These are phyloP conservation scores for Carduelis carduelis DNA, from an alignment of 2,797 vertebrate species.

Conservation along the genomic window DNA sequence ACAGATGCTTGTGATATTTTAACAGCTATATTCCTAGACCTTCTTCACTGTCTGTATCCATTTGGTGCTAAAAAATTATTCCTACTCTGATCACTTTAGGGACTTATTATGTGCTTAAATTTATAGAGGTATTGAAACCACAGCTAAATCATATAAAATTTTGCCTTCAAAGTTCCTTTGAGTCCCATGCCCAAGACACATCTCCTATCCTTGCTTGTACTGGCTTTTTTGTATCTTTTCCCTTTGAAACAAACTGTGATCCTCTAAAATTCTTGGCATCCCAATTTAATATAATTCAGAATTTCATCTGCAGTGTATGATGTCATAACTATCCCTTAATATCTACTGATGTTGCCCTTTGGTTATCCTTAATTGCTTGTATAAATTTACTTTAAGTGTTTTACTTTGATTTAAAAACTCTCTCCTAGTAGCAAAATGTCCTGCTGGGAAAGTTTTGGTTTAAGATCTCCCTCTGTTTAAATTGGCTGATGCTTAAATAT, in stretches of 20 bases:
- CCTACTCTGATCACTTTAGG: not conserved
- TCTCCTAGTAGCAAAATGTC: not conserved
- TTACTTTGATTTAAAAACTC: not conserved
- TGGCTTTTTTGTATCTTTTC: not conserved
- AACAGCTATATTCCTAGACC: not conserved
- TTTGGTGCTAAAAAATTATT: not conserved
- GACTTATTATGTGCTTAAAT: not conserved
- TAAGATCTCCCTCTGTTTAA: conserved; percentile 1
- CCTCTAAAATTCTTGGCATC: not conserved
- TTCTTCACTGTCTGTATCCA: not conserved
- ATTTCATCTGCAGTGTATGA: not conserved
- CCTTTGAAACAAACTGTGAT: not conserved
- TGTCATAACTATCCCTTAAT: not conserved
- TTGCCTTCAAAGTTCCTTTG: not conserved
- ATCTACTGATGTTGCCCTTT: not conserved
- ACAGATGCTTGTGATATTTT: not conserved
- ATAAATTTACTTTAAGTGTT: not conserved
- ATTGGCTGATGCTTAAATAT: not conserved
- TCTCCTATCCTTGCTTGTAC: not conserved
- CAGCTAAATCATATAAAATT: not conserved
- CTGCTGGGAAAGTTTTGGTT: conserved; percentile 13
- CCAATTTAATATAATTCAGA: not conserved
- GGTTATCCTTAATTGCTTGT: not conserved
- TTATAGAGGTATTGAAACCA: not conserved
- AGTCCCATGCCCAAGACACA: not conserved